Evolutionary conservation across 2,113 vertebrate genomes (phyloP), one percentile per base, ranked within the genome.

Genomic region (Siniperca knerii): DNA sequence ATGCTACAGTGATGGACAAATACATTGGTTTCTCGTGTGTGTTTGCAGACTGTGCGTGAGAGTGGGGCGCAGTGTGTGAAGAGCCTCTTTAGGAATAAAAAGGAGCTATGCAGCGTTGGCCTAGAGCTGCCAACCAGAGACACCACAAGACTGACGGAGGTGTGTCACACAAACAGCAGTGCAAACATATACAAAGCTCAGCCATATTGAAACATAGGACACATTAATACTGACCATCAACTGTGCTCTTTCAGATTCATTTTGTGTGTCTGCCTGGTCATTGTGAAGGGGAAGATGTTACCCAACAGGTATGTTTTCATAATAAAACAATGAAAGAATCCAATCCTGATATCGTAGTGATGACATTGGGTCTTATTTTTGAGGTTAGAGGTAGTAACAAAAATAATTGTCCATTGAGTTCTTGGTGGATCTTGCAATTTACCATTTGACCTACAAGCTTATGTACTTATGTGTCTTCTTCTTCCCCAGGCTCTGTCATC

Each of bases 81-180:
- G 93, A 96, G 94, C 58, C 93, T 98, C 81, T 91, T 99, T 18
- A 97, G 97, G 86, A 98, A 97, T 92, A 96, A 95, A 72, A 99
- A 97, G 89, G 96, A 97, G 13, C 95, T 99, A 4, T 98, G 98
- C 93, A 95, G 4, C 37, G 18, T 99, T 15, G 95, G 95, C 80
- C 72, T 95, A 44, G 97, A 97, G 33, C 95, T 96, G 82, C 94
- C 90, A 12, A 40, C 89, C 83, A 95, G 91, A 94, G 95, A 97
- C 21, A 54, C 94, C 44, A 86, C 92, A 75, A 90, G 79, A 84
- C 91, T 96, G 83, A 94, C 97, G 64, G 97, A 99, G 97, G 98
- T 99, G 92, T 94, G 97, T 80, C 64, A 21, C 54, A 16, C 57
- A 48, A 46, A 65, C 46, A 6, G 13, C 61, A 42, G 11, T 1